Base-by-base conservation (phyloP, 1,140 invertebrate genomes). In the Antheraea mylitta region DNA sequence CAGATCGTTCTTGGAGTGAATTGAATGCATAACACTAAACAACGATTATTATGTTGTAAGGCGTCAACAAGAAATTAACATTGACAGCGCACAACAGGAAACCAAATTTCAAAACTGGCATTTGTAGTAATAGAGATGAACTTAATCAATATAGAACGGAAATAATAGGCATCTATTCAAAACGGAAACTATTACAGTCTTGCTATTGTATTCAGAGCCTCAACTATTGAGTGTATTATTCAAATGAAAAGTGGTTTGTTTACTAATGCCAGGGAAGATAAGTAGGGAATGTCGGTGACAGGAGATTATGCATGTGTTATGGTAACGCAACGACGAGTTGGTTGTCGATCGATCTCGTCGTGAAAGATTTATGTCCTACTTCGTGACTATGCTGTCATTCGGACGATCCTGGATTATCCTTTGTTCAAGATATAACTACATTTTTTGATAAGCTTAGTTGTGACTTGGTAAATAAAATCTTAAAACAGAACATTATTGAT, bases 171-270 rank as follows among this genome's bases (percentile, higher is more conserved):
- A 85, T 86, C 84, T 86, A 87, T 88, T 89, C 86, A 85, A 87
- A 90, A 88, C 89, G 89, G 89, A 90, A 91, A 91, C 89, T 90
- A 87, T 91, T 91, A 91, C 80, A 79, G 82, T 75, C 68, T 82
- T 74, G 79, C 85, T 80, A 91, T 90, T 91, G 89, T 91, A 82
- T 89, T 87, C 84, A 72, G 76, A 68, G 81, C 82, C 86, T 88
- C 81, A 83, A 81, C 85, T 87, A 71, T 76, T 76, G 77, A 83
- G 80, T 83, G 77, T 82, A 86, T 89, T 89, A 88, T 89, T 88
- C 84, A 87, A 91, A 87, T 76, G 82, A 88, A 88, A 86, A 89
- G 82, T 87, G 79, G 83, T 89, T 89, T 89, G 86, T 89, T 88
- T 87, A 89, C 85, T 79, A 84, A 87, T 79, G 77, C 72, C 70